Base-by-base conservation (phyloP, 2,797 vertebrate species). In the Picus viridis region DNA sequence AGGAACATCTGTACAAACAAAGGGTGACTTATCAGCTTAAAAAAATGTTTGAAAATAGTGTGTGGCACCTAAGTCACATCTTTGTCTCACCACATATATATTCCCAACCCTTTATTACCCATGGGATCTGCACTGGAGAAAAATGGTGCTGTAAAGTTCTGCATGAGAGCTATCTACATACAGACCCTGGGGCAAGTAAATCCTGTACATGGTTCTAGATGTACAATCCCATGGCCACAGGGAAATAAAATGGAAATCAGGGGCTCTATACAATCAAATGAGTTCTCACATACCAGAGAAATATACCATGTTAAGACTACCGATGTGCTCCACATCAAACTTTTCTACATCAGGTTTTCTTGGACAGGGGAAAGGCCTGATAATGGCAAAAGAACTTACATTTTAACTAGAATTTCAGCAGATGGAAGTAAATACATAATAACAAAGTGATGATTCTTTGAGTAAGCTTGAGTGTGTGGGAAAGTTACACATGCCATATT, bases 261-360 rank as follows among this genome's bases (percentile, higher is more conserved):
- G 5, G 17, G 5, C 17, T 77, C 9, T 36, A 43, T 43, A 32
- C 10, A 72, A n/a, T 39, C 26, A 71, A 49, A 62, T n/a, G 27
- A 82, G 29, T 74, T 82, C 79, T 96, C 77, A 92, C 65, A 65
- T 92, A 75, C 64, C 70, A 75, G 23, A 95, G 70, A 96, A 95
- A 73, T 16, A 43, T 30, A 47, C 5, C n/a, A 54, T 90, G 91
- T 93, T 81, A 88, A 86, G 67, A 81, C 34, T 54, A 51, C 20
- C 92, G 58, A 94, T 81, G 34, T 93, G 29, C 30, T 49, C 83
- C 74, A 95, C 54, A 59, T 72, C 49, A 61, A 83, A 91, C 17
- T 53, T 39, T 41, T 76, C 59, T 30, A 27, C 36, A 43, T 20
- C 30, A 54, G 83, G 65, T 90, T 57, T 73, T 72, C 9, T 19